These are phyloP conservation scores for Centroberyx gerrardi DNA, from an alignment of 2,797 vertebrate species.

Conservation along the genomic window DNA sequence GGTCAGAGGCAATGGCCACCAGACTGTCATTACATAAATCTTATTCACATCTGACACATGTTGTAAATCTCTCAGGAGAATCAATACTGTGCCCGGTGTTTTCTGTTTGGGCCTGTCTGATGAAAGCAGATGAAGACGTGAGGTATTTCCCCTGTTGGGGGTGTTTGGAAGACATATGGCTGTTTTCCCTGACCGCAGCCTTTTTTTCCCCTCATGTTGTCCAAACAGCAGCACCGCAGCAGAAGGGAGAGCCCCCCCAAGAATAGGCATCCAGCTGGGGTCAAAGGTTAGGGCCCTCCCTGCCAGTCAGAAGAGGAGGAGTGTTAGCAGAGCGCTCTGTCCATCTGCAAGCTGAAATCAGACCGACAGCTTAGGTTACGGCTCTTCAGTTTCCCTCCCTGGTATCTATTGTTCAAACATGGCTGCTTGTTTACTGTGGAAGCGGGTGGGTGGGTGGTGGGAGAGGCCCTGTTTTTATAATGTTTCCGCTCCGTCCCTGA, in stretches of 20 bases:
- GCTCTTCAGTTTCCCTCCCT: slow-evolving; percentile 30
- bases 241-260: slow-evolving; percentile 48
- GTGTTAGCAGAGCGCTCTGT: slow-evolving; percentile 63
- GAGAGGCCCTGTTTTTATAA: not conserved
- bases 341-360: slow-evolving; percentile 79
- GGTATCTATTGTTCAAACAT: slow-evolving; percentile 44
- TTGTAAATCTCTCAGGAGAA: slow-evolving; percentile 59
- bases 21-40: slow-evolving; percentile 44
- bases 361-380: slow-evolving; percentile 59
- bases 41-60: slow-evolving; percentile 46
- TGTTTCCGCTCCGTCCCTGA: slow-evolving; percentile 16
- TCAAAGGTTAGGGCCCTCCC: slow-evolving; percentile 76
- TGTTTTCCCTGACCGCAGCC: slow-evolving; percentile 49
- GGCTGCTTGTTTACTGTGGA: slow-evolving; percentile 41
- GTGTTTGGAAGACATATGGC: slow-evolving; percentile 62
- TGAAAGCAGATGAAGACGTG: slow-evolving; percentile 40
- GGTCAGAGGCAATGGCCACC: slow-evolving; percentile 36
- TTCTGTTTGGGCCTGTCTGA: not conserved
- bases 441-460: slow-evolving; percentile 47
- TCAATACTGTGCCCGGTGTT: slow-evolving; percentile 45
- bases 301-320: slow-evolving; percentile 46
- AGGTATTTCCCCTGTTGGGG: slow-evolving; percentile 6
- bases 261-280: slow-evolving; percentile 68
- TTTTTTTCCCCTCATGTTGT: slow-evolving; percentile 50
- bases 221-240: slow-evolving; percentile 54